phyloP scores from a whole-genome alignment of 2,113 vertebrate species.

The Lontra canadensis region DNA sequence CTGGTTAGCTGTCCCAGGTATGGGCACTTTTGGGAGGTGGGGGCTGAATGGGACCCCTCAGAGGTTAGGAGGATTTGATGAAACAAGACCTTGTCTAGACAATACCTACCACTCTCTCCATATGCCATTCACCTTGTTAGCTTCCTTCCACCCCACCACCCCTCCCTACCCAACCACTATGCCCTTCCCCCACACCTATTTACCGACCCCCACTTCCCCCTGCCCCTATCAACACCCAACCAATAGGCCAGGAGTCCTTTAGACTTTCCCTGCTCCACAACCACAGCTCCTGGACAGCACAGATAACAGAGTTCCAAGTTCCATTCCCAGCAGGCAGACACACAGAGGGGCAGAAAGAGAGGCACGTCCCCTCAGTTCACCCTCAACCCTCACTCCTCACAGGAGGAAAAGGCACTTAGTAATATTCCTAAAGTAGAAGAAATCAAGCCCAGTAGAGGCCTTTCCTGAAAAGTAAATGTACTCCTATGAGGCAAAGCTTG shows the following conservation, averaged over 20 bases:
- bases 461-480: background rate
- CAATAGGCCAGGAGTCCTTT: background rate
- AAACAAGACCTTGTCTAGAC: background rate
- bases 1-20: background rate
- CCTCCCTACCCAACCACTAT: rapidly evolving
- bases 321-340: background rate
- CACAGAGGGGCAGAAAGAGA: background rate
- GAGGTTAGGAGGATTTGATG: background rate
- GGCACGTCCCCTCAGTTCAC: background rate
- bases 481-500: background rate
- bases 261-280: background rate
- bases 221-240: background rate
- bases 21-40: background rate
- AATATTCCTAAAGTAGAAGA: background rate
- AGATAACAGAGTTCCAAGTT: background rate
- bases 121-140: background rate
- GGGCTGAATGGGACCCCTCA: background rate
- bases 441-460: background rate
- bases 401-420: background rate
- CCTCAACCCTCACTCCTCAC: background rate
- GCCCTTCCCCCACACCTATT: background rate
- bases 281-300: background rate
- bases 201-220: too few relatives aligned
- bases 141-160: background rate
- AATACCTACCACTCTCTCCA: background rate